phyloP scores from a whole-genome alignment of 2,888 invertebrate species.

The Sphinx pinastri region DNA sequence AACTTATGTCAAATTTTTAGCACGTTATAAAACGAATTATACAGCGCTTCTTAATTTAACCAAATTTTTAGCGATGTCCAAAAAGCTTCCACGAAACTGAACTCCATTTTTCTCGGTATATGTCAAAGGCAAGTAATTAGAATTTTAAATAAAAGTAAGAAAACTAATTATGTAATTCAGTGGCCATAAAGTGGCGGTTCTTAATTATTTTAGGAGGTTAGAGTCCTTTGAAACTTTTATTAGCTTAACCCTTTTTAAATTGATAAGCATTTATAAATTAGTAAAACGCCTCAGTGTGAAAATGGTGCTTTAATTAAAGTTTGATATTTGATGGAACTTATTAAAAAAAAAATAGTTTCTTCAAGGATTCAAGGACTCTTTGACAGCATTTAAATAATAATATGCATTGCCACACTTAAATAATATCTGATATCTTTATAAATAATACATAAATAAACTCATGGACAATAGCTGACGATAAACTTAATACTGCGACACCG shows the following conservation, averaged over 20 bases:
- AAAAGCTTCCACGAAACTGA: neutral
- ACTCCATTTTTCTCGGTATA: neutral
- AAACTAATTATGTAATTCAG: conserved; percentile 13
- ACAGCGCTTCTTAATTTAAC: neutral
- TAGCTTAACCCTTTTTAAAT: neutral
- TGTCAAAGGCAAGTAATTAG: conserved; percentile 16
- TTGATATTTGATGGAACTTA: neutral
- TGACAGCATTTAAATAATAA: no score
- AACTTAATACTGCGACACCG: neutral
- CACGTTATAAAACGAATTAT: neutral
- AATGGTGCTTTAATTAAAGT: no score
- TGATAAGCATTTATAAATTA: neutral
- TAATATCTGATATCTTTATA: no score
- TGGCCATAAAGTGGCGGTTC: neutral
- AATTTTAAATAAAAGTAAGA: conserved; percentile 17
- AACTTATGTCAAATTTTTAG: no score
- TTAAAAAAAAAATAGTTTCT: no score
- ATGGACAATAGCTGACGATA: neutral
- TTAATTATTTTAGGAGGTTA: conserved; percentile 6
- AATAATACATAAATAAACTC: neutral
- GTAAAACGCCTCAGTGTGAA: no score
- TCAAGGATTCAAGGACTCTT: no score
- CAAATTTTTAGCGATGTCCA: neutral
- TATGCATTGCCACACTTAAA: no score
- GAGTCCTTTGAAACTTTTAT: neutral